phyloP scores from a whole-genome alignment of 2,113 vertebrate species.

The Tylochromis polylepis region DNA sequence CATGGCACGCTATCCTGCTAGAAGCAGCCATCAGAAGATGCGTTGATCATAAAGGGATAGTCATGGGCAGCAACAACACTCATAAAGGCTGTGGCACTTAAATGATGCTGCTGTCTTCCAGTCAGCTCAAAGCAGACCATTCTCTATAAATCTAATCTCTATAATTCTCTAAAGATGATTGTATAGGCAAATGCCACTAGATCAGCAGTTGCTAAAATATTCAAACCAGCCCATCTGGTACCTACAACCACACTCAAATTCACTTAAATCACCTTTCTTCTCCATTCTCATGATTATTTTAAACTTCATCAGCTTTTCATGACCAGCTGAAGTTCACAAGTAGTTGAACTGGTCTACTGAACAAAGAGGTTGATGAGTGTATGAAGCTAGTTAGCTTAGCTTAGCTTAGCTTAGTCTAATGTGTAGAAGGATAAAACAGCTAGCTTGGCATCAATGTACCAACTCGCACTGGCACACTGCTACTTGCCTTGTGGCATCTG shows the following conservation, averaged over 20 bases:
- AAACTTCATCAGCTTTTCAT: neutral
- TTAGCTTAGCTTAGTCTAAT: neutral
- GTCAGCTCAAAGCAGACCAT: neutral
- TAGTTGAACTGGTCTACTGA: neutral
- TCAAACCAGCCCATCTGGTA: neutral
- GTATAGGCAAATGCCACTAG: neutral
- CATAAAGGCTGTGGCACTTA: too few species aligned
- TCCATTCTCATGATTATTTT: neutral
- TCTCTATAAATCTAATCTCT: neutral
- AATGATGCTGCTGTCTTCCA: neutral
- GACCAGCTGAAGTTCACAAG: neutral
- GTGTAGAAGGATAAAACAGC: neutral
- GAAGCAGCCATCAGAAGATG: neutral
- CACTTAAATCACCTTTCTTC: neutral
- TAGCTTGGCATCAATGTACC: neutral
- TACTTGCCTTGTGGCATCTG: neutral
- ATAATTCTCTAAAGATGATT: neutral
- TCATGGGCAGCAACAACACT: neutral
- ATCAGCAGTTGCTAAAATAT: neutral
- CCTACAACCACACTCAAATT: neutral
- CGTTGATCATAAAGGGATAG: neutral
- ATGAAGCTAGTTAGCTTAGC: neutral
- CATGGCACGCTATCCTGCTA: neutral
- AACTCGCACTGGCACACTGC: neutral
- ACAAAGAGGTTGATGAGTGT: accelerated